These are phyloP conservation scores for Ctenoplectra terminalis DNA, from an alignment of 1,140 invertebrate genomes.

Conservation along the genomic window DNA sequence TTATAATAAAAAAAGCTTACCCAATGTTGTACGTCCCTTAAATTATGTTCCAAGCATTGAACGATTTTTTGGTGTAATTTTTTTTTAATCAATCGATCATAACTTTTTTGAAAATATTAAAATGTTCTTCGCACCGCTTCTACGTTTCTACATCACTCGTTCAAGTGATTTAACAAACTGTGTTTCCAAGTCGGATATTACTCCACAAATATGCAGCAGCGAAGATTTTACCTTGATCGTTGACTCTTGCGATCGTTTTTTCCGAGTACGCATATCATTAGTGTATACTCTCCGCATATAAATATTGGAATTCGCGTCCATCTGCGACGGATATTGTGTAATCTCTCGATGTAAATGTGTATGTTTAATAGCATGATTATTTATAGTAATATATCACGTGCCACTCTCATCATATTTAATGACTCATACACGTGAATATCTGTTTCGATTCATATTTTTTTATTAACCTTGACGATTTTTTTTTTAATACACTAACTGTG, in stretches of 20 bases:
- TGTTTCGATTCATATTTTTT: not conserved
- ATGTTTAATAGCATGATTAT: not conserved
- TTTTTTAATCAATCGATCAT: not conserved
- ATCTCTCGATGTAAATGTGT: not conserved
- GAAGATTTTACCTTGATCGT: slow-evolving; percentile 56
- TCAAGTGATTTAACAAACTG: not conserved
- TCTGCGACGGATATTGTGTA: not conserved
- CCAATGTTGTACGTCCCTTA: too few relatives aligned
- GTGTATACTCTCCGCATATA: not conserved
- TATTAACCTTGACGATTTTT: not conserved
- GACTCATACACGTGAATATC: not conserved
- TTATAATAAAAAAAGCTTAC: slow-evolving; percentile 7
- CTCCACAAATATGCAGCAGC: not conserved
- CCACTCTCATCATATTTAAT: not conserved
- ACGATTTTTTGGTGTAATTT: not conserved
- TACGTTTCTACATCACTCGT: not conserved
- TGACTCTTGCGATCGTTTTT: slow-evolving; percentile 13
- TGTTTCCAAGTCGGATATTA: not conserved
- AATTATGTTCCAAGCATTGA: not conserved
- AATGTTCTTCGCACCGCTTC: not conserved
- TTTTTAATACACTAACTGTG: too few relatives aligned
- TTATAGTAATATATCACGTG: not conserved
- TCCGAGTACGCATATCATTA: not conserved
- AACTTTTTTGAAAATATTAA: too few relatives aligned
- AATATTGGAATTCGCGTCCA: slow-evolving; percentile 44